A percentile compares a stretch with the other conserved stretches of the same genome.
These are phyloP conservation scores for Apeltes quadracus DNA, from an alignment of 2,113 vertebrate species.

Conservation along the genomic window DNA sequence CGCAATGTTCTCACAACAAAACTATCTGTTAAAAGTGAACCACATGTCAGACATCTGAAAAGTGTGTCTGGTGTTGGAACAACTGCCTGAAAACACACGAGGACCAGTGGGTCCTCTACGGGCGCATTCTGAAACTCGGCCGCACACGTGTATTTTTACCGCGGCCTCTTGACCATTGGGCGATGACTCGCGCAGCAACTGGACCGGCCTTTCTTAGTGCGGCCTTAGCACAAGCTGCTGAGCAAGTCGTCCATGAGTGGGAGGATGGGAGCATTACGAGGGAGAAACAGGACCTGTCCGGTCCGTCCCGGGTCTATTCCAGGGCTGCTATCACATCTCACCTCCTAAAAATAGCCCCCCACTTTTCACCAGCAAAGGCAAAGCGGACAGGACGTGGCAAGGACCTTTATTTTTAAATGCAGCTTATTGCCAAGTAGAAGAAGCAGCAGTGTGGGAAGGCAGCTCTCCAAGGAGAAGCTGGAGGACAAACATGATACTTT, in stretches of 20 bases:
- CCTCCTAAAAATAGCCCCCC: slow-evolving; percentile 77
- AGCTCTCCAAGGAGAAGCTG: slow-evolving; percentile 2
- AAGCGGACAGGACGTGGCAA: slow-evolving; percentile 63
- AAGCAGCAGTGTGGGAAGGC: slow-evolving; percentile 22
- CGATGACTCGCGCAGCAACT: slow-evolving; percentile 49
- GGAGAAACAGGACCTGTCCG: slow-evolving; percentile 68
- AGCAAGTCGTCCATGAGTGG: slow-evolving; percentile 60
- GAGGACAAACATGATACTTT: slow-evolving; percentile 11
- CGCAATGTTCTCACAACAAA: neutral
- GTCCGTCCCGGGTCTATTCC: slow-evolving; percentile 70
- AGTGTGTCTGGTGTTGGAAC: neutral
- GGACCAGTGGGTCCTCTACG: slow-evolving; percentile 46
- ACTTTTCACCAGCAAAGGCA: slow-evolving; percentile 74
- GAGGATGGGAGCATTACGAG: slow-evolving; percentile 51
- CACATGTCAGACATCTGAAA: slow-evolving; percentile 14
- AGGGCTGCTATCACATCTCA: slow-evolving; percentile 68
- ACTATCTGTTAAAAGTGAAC: slow-evolving; percentile 10
- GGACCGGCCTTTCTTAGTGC: slow-evolving; percentile 36
- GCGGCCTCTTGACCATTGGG: slow-evolving; percentile 36
- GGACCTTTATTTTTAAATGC: slow-evolving; percentile 73
- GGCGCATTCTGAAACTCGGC: slow-evolving; percentile 47
- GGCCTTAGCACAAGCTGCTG: slow-evolving; percentile 60
- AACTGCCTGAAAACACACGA: slow-evolving; percentile 11
- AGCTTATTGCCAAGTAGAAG: slow-evolving; percentile 53
- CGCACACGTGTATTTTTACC: slow-evolving; percentile 64